phyloP scores from a whole-genome alignment of 2,888 invertebrate genomes.

The Eilema sororculum region DNA sequence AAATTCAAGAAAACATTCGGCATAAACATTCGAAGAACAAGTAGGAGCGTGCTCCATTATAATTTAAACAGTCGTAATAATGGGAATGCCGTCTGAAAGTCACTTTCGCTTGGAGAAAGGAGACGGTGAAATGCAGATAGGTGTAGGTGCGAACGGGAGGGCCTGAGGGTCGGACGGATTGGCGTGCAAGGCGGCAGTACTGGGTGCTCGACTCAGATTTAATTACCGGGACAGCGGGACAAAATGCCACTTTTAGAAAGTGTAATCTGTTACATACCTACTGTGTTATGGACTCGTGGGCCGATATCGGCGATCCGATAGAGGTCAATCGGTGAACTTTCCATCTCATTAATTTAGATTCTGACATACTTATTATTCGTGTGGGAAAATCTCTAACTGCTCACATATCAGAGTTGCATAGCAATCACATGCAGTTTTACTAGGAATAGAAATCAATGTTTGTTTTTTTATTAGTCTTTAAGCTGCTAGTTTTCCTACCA shows the following conservation, averaged over 20 bases:
- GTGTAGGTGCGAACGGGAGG: conserved; percentile 34
- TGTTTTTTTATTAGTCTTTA: no score
- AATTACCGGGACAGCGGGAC: conserved; percentile 58
- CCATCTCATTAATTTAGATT: conserved; percentile 1
- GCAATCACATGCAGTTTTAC: no score
- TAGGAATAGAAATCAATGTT: no score
- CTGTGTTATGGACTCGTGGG: conserved; percentile 28
- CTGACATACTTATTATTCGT: conserved; percentile 10
- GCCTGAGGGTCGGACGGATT: conserved; percentile 54
- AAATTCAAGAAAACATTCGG: conserved; percentile 37
- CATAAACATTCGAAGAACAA: conserved; percentile 48
- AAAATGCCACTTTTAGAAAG: conserved; percentile 55
- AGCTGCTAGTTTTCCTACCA: no score
- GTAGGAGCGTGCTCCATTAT: conserved; percentile 58
- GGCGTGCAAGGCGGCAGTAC: conserved; percentile 59
- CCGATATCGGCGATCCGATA: conserved; percentile 21
- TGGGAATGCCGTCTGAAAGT: conserved; percentile 62
- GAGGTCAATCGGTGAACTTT: conserved; percentile 29
- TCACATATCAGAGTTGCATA: neutral
- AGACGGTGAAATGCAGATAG: conserved; percentile 36
- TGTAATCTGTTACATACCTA: conserved; percentile 31
- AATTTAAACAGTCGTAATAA: conserved; percentile 59
- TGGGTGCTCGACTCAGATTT: conserved; percentile 51
- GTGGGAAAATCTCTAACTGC: neutral
- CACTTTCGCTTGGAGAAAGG: conserved; percentile 52